Evolutionary conservation across 1,140 invertebrate genomes (phyloP).

Genomic region (Habropoda laboriosa): DNA sequence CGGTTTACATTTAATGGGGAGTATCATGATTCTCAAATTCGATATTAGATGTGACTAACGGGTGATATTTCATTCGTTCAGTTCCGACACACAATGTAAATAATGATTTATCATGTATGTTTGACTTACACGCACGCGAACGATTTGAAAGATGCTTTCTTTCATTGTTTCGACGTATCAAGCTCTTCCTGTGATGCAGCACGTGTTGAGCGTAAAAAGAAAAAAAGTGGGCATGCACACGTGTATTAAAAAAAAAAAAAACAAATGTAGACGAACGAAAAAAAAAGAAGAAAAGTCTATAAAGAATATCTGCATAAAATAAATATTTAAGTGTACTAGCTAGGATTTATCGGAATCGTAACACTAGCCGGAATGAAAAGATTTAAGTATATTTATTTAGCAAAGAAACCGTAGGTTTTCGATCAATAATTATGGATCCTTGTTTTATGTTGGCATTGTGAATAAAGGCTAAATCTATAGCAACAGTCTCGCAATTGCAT

Average conservation of each 20-base stretch:
- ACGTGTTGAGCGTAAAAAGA: constrained; percentile 12
- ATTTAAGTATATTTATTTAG: constrained; percentile 67
- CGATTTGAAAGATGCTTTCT: constrained; percentile 3
- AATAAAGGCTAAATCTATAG: constrained; percentile 58
- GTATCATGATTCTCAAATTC: not conserved
- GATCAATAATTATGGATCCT: constrained; percentile 46
- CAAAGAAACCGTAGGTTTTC: constrained; percentile 34
- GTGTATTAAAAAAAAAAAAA: constrained; percentile 31
- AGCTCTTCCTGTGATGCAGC: constrained; percentile 39
- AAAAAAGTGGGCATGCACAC: constrained; percentile 20
- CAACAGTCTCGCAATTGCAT: constrained; percentile 49
- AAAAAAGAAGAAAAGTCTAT: constrained; percentile 29
- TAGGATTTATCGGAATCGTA: constrained; percentile 63
- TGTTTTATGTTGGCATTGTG: constrained; percentile 56
- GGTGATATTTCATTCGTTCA: constrained; percentile 37
- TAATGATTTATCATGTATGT: constrained; percentile 55
- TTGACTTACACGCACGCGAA: constrained; percentile 42
- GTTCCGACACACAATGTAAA: constrained; percentile 50
- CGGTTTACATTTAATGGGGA: not conserved
- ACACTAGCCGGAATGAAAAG: constrained; percentile 40
- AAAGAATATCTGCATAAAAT: constrained; percentile 51
- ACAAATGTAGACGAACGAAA: constrained; percentile 33
- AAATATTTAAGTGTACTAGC: constrained; percentile 68
- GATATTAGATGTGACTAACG: constrained; percentile 15
- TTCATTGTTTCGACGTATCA: constrained; percentile 22